Evolutionary conservation across 53 echinoderm and acorn worm genomes (phyloP).

Genomic region (Paelopatides confundens): DNA sequence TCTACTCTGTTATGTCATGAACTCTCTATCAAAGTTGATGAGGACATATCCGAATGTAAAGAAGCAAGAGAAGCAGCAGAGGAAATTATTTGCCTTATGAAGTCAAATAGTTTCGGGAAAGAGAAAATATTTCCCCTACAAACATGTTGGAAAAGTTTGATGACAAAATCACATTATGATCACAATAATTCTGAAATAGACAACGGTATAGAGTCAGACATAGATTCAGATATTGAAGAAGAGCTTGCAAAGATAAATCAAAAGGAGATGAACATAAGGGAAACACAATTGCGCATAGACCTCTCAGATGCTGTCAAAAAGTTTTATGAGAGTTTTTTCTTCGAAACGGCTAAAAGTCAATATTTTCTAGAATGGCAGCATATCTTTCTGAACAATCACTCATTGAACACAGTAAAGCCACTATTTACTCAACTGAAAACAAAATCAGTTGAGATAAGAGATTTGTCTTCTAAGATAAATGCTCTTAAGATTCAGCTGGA

Average conservation of each 20-base stretch:
- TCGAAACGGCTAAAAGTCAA: not conserved
- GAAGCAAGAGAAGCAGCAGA: not conserved
- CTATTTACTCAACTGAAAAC: not conserved
- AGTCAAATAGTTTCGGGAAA: not conserved
- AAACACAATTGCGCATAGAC: not conserved
- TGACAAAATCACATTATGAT: not conserved
- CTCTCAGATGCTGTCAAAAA: not conserved
- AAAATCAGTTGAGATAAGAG: not conserved
- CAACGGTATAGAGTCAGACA: not conserved
- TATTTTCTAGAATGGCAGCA: slow-evolving; percentile 6
- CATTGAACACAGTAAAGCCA: not conserved
- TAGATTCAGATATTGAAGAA: not conserved
- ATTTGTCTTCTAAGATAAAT: not conserved
- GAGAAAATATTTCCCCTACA: not conserved
- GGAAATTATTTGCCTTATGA: not conserved
- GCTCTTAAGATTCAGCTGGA: not conserved
- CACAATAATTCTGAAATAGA: not conserved
- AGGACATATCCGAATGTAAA: not conserved
- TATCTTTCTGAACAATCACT: not conserved
- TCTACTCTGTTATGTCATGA: not conserved
- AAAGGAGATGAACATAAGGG: not conserved
- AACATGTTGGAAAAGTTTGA: not conserved
- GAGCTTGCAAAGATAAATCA: not conserved
- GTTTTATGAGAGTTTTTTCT: not conserved
- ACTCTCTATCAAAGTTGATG: not conserved